These are phyloP conservation scores for Cichlasoma orientale DNA, from an alignment of 2,797 vertebrate species.

Conservation along the genomic window DNA sequence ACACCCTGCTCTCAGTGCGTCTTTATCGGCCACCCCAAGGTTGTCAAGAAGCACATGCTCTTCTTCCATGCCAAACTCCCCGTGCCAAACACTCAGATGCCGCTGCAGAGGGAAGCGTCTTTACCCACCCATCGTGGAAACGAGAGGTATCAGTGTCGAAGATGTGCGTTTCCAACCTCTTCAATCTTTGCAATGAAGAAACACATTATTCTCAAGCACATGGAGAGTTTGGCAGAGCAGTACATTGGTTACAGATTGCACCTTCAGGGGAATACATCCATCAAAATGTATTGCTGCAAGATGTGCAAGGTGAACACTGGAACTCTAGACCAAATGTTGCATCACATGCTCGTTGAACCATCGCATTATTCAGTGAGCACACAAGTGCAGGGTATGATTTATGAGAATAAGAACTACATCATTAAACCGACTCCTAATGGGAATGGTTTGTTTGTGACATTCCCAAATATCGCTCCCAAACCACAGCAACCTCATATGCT, in stretches of 20 bases:
- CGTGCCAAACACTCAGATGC: conserved; percentile 26
- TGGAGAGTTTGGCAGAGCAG: conserved; percentile 81
- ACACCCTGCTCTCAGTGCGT: conserved; percentile 88
- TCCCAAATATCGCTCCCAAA: conserved; percentile 72
- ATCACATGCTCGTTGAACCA: conserved; percentile 91
- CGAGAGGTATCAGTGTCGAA: conserved; percentile 87
- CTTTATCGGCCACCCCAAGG: conserved; percentile 87
- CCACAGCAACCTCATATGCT: conserved; percentile 62
- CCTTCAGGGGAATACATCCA: conserved; percentile 27
- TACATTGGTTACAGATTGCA: conserved; percentile 85
- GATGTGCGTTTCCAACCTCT: conserved; percentile 87
- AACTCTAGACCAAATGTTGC: conserved; percentile 90
- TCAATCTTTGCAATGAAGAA: conserved; percentile 94
- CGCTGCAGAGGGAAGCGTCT: conserved; percentile 34
- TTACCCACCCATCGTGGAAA: conserved; percentile 50
- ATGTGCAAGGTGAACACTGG: conserved; percentile 87
- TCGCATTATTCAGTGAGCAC: conserved; percentile 88
- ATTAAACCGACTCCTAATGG: conserved; percentile 81
- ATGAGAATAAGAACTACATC: conserved; percentile 78
- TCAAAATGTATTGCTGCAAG: conserved; percentile 86
- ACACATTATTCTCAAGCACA: conserved; percentile 92
- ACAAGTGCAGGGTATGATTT: conserved; percentile 88
- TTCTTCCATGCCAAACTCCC: conserved; percentile 85
- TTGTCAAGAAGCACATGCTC: conserved; percentile 87
- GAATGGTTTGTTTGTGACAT: conserved; percentile 65